Base-by-base conservation (phyloP, 2,888 invertebrate species). In the Seira musarum region DNA sequence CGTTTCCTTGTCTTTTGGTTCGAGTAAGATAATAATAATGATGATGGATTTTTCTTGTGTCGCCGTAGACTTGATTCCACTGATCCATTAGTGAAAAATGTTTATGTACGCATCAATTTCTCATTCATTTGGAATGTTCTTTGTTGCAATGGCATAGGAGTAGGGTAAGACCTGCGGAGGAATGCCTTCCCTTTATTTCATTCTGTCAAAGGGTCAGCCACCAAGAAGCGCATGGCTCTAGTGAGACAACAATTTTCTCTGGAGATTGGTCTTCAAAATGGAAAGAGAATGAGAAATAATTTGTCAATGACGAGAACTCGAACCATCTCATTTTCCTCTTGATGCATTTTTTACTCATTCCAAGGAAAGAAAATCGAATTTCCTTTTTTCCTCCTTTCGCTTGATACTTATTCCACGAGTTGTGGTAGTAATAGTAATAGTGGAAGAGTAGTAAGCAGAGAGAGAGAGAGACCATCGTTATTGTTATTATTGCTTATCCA, bases 401-500 rank as follows among this genome's bases (percentile, higher is more conserved):
- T 30, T 30, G 30, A 30, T 30, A 30, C 8, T 30, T 30, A 30
- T 30, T 30, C 30, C 30, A n/a, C n/a, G 30, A 30, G 30, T 30
- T 30, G 30, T 30, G 30, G 30, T 30, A 2, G 30, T 30, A 30
- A 8, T 30, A 30, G 17, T 49, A 3, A n/a, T n/a, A 49, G 49
- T 49, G 49, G 13, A 49, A 13, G 49, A 49, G 49, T 49, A n/a
- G 30, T 30, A 30, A 30, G 10, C 25, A 30, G n/a, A 53, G 69
- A 40, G 30, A 8, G 6, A 5, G 1, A 68, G 49, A 30, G 24
- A 63, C 40, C 61, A 49, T 53, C 64, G 40, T 40, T 73, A 65
- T 73, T 73, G 30, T 49, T 73, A 65, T 73, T 73, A 73, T 72
- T 63, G 40, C 60, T 68, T 46, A 67, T 67, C 46, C 67, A 49